Base-by-base conservation (phyloP, 2,797 vertebrate species). In the Siniperca scherzeri region DNA sequence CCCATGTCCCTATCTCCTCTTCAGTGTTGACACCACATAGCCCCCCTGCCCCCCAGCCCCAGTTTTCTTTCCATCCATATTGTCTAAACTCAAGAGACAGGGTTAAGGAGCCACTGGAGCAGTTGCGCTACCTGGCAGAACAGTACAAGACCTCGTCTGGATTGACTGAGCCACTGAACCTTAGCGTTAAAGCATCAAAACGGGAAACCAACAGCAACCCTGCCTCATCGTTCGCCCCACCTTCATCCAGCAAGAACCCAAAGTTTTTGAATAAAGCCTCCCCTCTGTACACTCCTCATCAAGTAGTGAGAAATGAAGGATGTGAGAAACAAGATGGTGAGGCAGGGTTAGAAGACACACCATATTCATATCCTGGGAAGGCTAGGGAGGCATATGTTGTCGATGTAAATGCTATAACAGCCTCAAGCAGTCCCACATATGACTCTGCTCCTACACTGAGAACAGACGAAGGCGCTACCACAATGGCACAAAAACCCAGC, bases 181-280 rank as follows among this genome's bases (percentile, higher is more conserved):
- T 96, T 4, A 96, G 95, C 42, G 7, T 81, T 13, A 96, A 94
- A 70, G 85, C 77, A 0, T 22, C 84, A 5, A 53, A 17, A 3
- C 17, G 5, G 52, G 91, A 89, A 17, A 27, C 64, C 0, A 36
- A 68, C 46, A 80, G 50, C n/a, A 85, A 80, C 61, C 91, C 92
- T 0, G 77, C 77, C 1, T 96, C 95, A 0, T 96, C 96, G 0
- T 96, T 96, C 22, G 52, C 91, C 0, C 75, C 91, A 3, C 93
- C 90, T 7, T 56, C 78, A 10, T 44, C 89, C 30, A 92, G 78
- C 91, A 96, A 95, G 73, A 93, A 65, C 68, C 94, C 95, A 10
- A 95, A 94, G 87, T 96, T 96, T 67, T 57, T 96, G 70, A 96
- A 96, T 9, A 89, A 95, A 70, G 93, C 94, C 0, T 94, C 89